Conservation (phyloP, 2,888 invertebrate genomes). For the Altica lythri region DNA sequence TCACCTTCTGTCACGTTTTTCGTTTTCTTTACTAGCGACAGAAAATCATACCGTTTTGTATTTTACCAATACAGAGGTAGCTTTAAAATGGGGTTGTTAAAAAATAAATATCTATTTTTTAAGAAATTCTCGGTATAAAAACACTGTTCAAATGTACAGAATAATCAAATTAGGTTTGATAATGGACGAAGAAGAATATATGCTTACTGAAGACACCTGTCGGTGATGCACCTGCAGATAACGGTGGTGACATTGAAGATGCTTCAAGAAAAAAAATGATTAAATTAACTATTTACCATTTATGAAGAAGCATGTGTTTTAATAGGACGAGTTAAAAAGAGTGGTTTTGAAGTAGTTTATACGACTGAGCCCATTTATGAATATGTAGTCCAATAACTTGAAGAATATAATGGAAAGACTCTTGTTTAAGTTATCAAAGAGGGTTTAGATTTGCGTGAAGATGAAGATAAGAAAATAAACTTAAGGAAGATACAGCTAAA, state of each 20-base stretch:
- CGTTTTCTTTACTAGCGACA: background rate
- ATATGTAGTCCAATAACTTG: slow-evolving; percentile 97
- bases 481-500: background rate
- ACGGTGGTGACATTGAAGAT: no score
- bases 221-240: no score
- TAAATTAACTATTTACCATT: no score
- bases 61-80: background rate
- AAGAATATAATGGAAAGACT: slow-evolving; percentile 96
- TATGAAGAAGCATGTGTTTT: no score
- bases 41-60: slow-evolving; percentile 2
- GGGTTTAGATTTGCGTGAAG: slow-evolving; percentile 95
- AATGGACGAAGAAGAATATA: no score
- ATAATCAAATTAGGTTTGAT: no score
- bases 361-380: slow-evolving; percentile 99
- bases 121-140: no score
- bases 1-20: slow-evolving; percentile 6
- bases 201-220: no score
- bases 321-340: slow-evolving; percentile 96
- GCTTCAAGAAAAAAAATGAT: no score
- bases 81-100: background rate
- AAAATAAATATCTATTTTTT: no score
- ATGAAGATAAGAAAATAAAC: slow-evolving; percentile 96
- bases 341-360: slow-evolving; percentile 97
- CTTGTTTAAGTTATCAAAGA: slow-evolving; percentile 98
- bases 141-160: no score